Evolutionary conservation across 2,888 invertebrate genomes (phyloP).

Genomic region (Apodemia hepburni): DNA sequence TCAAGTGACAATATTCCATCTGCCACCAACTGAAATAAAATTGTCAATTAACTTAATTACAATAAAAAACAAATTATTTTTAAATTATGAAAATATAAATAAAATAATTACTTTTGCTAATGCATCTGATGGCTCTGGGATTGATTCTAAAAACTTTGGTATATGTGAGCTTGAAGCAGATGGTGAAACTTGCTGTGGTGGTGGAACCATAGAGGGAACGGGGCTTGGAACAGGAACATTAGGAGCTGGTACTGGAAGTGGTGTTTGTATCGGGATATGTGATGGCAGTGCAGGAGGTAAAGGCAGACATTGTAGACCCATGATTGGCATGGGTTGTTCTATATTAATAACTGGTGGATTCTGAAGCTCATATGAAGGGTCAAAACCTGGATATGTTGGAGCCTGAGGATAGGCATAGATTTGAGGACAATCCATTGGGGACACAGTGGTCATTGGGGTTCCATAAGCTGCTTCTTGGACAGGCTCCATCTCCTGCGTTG

Average conservation of each 20-base stretch:
- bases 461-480: neutral
- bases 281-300: neutral
- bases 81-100: constrained; percentile 1
- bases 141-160: constrained; percentile 24
- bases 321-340: constrained; percentile 31
- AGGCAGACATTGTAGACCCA: neutral
- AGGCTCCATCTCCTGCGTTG: constrained; percentile 19
- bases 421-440: constrained; percentile 13
- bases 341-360: constrained; percentile 28
- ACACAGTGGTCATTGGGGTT: neutral
- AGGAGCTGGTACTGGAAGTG: constrained; percentile 21
- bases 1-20: constrained; percentile 69
- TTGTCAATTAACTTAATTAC: constrained; percentile 32
- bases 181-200: constrained; percentile 40
- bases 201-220: constrained; percentile 39
- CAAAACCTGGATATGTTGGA: constrained; percentile 41
- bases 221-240: constrained; percentile 20
- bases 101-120: constrained; percentile 64
- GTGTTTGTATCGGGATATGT: neutral
- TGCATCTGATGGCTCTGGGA: constrained; percentile 52
- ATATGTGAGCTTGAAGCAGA: constrained; percentile 22
- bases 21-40: constrained; percentile 67
- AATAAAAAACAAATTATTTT: constrained; percentile 15
- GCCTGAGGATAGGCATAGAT: constrained; percentile 36
- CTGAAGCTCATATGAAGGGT: constrained; percentile 46